Conservation (phyloP, 1,140 invertebrate species). For the Brachionus rotundiformis region DNA sequence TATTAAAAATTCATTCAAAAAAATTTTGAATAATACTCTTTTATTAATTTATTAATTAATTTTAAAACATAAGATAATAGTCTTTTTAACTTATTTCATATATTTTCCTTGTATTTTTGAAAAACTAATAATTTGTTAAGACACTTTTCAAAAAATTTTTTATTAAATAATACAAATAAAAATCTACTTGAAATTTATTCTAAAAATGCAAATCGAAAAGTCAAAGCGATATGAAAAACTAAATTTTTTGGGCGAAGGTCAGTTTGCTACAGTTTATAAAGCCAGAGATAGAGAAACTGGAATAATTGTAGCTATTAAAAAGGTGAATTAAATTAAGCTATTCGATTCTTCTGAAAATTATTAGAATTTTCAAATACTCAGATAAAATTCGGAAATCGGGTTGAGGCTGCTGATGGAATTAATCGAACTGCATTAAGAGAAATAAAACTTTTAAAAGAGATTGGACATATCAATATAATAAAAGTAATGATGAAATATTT, state of each 20-base stretch:
- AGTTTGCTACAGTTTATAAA: slow-evolving; percentile 98
- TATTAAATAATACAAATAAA: neutral
- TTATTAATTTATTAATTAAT: too few relatives aligned
- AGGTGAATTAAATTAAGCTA: slow-evolving; percentile 73
- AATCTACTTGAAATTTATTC: neutral
- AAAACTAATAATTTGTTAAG: neutral
- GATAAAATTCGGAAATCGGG: slow-evolving; percentile 91
- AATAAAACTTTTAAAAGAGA: slow-evolving; percentile 95
- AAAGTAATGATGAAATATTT: too few relatives aligned
- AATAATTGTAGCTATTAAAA: slow-evolving; percentile 91
- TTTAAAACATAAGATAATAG: too few relatives aligned
- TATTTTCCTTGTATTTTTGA: too few relatives aligned
- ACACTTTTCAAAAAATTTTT: neutral
- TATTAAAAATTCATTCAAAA: too few relatives aligned
- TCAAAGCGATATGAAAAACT: slow-evolving; percentile 43
- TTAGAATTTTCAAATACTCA: too few relatives aligned
- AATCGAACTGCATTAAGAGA: slow-evolving; percentile 95
- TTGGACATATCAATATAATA: slow-evolving; percentile 92
- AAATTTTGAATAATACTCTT: too few relatives aligned
- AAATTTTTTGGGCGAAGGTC: slow-evolving; percentile 52
- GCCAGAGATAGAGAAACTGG: slow-evolving; percentile 79
- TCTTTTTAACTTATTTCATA: too few relatives aligned
- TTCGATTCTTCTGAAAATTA: too few relatives aligned
- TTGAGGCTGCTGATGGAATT: slow-evolving; percentile 94
- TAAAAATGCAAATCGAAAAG: slow-evolving; percentile 48